Conservation (phyloP, 2,888 invertebrate genomes). For the Ectemnius cavifrons region DNA sequence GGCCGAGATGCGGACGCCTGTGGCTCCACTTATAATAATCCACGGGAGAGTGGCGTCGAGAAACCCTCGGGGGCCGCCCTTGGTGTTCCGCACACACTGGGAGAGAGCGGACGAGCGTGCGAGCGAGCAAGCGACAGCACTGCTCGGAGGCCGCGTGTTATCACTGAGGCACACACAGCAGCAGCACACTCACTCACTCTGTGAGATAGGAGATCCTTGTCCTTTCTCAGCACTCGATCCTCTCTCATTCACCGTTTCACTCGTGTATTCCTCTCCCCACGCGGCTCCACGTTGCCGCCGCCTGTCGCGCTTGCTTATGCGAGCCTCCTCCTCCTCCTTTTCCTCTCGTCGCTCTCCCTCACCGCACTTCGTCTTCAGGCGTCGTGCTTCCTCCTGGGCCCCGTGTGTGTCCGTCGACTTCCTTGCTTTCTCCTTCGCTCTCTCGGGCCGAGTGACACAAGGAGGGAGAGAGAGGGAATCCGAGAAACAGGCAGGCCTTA, state of each 20-base stretch:
- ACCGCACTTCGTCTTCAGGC: not conserved
- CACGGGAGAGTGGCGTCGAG: constrained; percentile 28
- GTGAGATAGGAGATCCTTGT: constrained; percentile 38
- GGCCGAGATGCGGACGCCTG: constrained; percentile 51
- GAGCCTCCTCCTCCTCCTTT: not conserved
- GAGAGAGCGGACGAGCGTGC: too few relatives aligned
- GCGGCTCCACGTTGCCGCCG: constrained; percentile 5
- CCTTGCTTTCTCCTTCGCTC: constrained; percentile 6
- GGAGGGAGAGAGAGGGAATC: constrained; percentile 37
- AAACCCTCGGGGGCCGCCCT: constrained; percentile 35
- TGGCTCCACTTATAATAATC: constrained; percentile 43
- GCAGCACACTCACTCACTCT: constrained; percentile 38
- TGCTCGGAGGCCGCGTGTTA: not conserved
- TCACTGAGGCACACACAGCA: constrained; percentile 1
- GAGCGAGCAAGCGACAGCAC: too few relatives aligned
- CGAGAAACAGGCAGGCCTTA: not conserved
- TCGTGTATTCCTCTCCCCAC: constrained; percentile 13
- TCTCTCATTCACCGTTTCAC: constrained; percentile 41
- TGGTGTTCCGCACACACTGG: constrained; percentile 14
- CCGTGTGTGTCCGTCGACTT: not conserved
- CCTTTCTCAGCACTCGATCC: constrained; percentile 28
- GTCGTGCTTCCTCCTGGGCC: constrained; percentile 9
- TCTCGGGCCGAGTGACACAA: constrained; percentile 8
- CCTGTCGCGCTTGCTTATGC: not conserved
- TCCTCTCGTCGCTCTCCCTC: constrained; percentile 4